phyloP scores from a whole-genome alignment of 2,797 vertebrate species.

The Ispidina lecontei region DNA sequence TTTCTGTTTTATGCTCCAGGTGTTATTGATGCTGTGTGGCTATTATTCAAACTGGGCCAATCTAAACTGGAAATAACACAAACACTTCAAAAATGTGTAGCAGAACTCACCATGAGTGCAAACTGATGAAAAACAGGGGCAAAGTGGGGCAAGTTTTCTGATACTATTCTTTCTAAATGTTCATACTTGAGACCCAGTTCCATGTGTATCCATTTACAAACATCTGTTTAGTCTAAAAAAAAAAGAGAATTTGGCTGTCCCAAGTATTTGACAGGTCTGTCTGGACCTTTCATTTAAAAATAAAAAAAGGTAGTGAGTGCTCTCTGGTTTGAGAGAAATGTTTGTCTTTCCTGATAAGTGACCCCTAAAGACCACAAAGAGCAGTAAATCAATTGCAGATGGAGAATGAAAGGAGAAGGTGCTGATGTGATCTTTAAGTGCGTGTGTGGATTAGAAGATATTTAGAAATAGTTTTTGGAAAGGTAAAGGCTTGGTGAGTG shows the following conservation, averaged over 20 bases:
- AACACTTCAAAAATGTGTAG: neutral
- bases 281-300: neutral
- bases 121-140: neutral
- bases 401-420: neutral
- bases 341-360: neutral
- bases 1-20: neutral
- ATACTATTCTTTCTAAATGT: neutral
- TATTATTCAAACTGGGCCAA: neutral
- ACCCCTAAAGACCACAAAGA: neutral
- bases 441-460: neutral
- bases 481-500: neutral
- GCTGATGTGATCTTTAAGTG: neutral
- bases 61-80: neutral
- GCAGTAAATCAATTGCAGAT: neutral
- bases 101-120: neutral
- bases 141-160: neutral
- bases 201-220: neutral
- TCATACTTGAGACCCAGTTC: neutral
- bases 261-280: rapidly evolving
- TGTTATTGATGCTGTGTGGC: neutral
- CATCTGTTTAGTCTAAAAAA: neutral
- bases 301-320: neutral
- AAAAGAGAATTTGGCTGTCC: neutral
- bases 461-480: neutral
- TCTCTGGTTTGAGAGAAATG: neutral